These are phyloP conservation scores for Drosophila borealis DNA, from an alignment of 2,888 invertebrate genomes.

Conservation along the genomic window DNA sequence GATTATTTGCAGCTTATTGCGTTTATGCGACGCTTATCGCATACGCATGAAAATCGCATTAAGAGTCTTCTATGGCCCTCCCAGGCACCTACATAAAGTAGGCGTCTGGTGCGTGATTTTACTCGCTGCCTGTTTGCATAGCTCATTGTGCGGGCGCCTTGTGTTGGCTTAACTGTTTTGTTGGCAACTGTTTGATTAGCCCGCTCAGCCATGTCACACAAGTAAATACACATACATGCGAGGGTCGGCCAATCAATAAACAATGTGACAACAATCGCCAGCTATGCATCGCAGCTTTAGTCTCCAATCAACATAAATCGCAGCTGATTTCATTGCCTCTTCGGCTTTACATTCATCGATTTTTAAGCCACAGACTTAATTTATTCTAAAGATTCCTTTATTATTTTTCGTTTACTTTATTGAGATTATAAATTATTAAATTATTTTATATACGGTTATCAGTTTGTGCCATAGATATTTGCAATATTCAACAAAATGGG, in stretches of 20 bases:
- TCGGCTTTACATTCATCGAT: too few species aligned
- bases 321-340: neutral
- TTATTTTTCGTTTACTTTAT: too few species aligned
- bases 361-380: too few species aligned
- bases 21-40: slow-evolving; percentile 75
- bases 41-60: slow-evolving; percentile 76
- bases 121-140: slow-evolving; percentile 42
- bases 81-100: slow-evolving; percentile 18
- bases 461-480: neutral
- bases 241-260: slow-evolving; percentile 10
- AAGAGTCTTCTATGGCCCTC: slow-evolving; percentile 23
- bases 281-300: neutral
- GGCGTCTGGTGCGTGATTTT: slow-evolving; percentile 31
- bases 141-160: slow-evolving; percentile 45
- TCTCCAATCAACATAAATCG: neutral
- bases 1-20: slow-evolving; percentile 77
- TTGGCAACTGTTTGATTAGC: slow-evolving; percentile 66
- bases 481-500: too few species aligned
- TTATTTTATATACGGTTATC: too few species aligned
- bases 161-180: slow-evolving; percentile 50
- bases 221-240: slow-evolving; percentile 40
- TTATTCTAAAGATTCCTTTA: too few species aligned
- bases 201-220: slow-evolving; percentile 44
- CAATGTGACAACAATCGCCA: neutral
- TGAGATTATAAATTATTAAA: too few species aligned